Percentiles rank a stretch among this genome's conserved stretches.
Evolutionary conservation across 2,888 invertebrate genomes (phyloP).

Genomic region (Cephus runcator): DNA sequence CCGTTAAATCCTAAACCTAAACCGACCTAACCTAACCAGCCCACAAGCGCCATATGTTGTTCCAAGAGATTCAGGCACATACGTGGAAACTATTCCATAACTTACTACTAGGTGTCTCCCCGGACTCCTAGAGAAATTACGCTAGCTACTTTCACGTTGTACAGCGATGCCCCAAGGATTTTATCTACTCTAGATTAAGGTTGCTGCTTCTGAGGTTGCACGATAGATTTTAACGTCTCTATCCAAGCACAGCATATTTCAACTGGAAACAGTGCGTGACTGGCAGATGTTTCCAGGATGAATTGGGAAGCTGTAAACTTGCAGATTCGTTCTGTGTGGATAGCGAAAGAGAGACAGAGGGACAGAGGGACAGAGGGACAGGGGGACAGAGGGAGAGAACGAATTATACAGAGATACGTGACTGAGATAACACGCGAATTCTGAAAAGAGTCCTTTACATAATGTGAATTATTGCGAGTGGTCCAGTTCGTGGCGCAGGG

Average conservation of each 20-base stretch:
- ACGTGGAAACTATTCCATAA: neutral
- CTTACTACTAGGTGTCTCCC: neutral
- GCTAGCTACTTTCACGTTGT: neutral
- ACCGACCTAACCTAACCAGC: neutral
- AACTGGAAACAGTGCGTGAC: neutral
- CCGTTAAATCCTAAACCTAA: constrained; percentile 12
- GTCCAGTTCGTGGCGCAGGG: neutral
- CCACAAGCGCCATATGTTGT: neutral
- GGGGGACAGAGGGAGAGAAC: constrained; percentile 9
- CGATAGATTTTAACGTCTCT: neutral
- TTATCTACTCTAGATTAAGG: neutral
- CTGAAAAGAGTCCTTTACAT: constrained; percentile 21
- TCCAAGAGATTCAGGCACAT: neutral
- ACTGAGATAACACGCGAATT: constrained; percentile 15
- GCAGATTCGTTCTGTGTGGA: neutral
- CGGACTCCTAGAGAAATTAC: neutral
- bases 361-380: constrained; percentile 5
- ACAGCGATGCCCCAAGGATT: neutral
- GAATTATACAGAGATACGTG: constrained; percentile 16
- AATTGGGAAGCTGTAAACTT: neutral
- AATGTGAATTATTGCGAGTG: constrained; percentile 21
- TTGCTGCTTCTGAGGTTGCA: neutral
- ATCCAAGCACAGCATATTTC: neutral
- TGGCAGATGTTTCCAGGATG: neutral
- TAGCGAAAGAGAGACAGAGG: constrained; percentile 7